Evolutionary conservation across 1,140 invertebrate species (phyloP), one percentile per base, ranked within the genome.

Genomic region (Laupala kohalensis): DNA sequence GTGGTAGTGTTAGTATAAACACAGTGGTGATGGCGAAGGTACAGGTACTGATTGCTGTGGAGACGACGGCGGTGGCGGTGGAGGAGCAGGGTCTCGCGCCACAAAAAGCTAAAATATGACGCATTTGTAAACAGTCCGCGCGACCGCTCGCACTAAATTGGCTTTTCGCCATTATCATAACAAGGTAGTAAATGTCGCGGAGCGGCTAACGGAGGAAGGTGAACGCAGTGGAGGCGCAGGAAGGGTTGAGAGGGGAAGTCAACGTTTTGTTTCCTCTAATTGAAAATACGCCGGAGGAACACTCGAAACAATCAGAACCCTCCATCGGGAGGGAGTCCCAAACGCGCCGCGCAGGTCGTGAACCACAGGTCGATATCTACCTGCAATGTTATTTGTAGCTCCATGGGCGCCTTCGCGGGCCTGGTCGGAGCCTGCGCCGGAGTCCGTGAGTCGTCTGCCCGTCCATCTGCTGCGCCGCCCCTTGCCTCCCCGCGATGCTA

Each of bases 151-250:
- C 26, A 30, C 15, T 64, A 64, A 23, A 64, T 63, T 70, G 69
- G 23, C 24, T 64, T 62, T 64, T 25, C 53, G 25, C 25, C 9
- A 28, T 63, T 70, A 70, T 64, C 37, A 70, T 70, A 70, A 70
- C 4, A 63, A 70, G 69, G 69, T 24, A 70, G 53, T 70, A 63
- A 70, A 70, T 25, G 69, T 70, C 69, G 69, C 67, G 23, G 13
- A 9, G 64, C 26, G 64, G 23, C 23, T n/a, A 26, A 9, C n/a
- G n/a, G n/a, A n/a, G n/a, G n/a, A n/a, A n/a, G n/a, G n/a, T n/a
- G 64, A 1, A 1, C 64, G 26, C 64, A 1, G 26, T 23, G 5
- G 3, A 1, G 26, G 1, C 64, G 37, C 37, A 53, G 37, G n/a
- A n/a, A n/a, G n/a, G n/a, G n/a, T n/a, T n/a, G n/a, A n/a, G n/a